These are phyloP conservation scores for Ellobium chinense DNA, from an alignment of 2,888 invertebrate genomes.

Conservation along the genomic window DNA sequence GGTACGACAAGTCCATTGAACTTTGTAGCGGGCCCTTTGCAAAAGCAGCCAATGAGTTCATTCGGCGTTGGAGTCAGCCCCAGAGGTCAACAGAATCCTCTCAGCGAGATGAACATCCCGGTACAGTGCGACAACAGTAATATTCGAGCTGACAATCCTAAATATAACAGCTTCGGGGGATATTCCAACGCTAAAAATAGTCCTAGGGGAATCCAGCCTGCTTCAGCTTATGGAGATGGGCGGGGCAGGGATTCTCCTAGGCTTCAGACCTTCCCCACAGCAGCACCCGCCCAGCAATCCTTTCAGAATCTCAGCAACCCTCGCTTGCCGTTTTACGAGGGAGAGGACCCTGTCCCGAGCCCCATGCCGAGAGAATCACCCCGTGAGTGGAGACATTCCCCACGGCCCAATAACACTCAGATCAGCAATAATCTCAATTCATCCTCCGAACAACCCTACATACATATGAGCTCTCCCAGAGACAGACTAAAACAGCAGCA, in stretches of 20 bases:
- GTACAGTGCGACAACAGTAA: conserved; percentile 30
- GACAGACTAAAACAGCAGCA: conserved; percentile 10
- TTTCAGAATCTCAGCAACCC: neutral
- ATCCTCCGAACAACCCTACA: conserved; percentile 3
- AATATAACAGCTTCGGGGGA: conserved; percentile 10
- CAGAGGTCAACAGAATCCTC: conserved; percentile 13
- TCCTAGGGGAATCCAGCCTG: neutral
- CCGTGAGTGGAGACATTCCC: conserved; percentile 9
- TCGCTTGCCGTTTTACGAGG: neutral
- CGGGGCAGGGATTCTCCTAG: conserved; percentile 30
- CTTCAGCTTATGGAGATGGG: neutral
- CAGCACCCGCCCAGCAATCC: conserved; percentile 3
- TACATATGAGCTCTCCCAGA: conserved; percentile 25
- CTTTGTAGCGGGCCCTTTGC: neutral
- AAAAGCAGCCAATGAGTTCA: neutral
- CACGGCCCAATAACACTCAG: neutral
- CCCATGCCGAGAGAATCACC: conserved; percentile 32
- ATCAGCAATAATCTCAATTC: neutral
- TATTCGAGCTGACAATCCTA: conserved; percentile 4
- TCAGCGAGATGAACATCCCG: conserved; percentile 37
- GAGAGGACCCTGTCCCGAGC: conserved; percentile 20
- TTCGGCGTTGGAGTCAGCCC: neutral
- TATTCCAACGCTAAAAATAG: conserved; percentile 16
- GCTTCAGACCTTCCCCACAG: conserved; percentile 26
- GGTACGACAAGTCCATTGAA: neutral